These are phyloP conservation scores for Drosophila formosana DNA, from an alignment of 2,888 invertebrate species.

Conservation along the genomic window DNA sequence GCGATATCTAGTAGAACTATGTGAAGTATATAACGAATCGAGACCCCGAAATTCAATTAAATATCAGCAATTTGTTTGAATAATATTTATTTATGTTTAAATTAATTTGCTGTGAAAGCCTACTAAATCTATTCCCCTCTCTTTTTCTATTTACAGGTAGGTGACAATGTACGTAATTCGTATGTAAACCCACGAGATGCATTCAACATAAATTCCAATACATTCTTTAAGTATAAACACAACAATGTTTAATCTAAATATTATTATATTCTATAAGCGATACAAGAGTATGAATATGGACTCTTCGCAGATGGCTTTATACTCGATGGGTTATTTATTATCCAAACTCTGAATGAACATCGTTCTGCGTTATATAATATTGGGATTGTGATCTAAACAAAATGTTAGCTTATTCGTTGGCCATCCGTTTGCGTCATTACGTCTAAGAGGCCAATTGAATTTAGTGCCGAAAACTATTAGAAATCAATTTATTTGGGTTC, in stretches of 20 bases:
- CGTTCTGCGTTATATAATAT: slow-evolving; percentile 42
- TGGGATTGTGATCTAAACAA: slow-evolving; percentile 41
- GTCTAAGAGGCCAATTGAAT: slow-evolving; percentile 35
- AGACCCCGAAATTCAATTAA: no score
- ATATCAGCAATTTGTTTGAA: no score
- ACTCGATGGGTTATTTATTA: slow-evolving; percentile 45
- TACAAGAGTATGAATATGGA: slow-evolving; percentile 4
- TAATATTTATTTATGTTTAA: neutral
- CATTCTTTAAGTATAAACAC: slow-evolving; percentile 20
- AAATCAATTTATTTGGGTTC: slow-evolving; percentile 37
- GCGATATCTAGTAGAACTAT: no score
- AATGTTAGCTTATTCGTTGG: slow-evolving; percentile 14
- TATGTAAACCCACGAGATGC: slow-evolving; percentile 14
- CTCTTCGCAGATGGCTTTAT: slow-evolving; percentile 52
- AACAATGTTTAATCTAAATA: slow-evolving; percentile 5
- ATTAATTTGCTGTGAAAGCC: neutral
- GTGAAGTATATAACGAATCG: no score
- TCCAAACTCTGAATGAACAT: slow-evolving; percentile 18
- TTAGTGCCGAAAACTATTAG: slow-evolving; percentile 44
- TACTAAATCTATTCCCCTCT: neutral
- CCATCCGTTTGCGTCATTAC: slow-evolving; percentile 51
- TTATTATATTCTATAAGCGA: slow-evolving; percentile 17
- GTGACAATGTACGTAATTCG: slow-evolving; percentile 84
- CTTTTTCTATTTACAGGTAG: slow-evolving; percentile 83
- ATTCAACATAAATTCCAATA: neutral